Percentiles rank a stretch among this genome's conserved stretches.
phyloP scores from a whole-genome alignment of 2,113 vertebrate species.

The Dinomys branickii region DNA sequence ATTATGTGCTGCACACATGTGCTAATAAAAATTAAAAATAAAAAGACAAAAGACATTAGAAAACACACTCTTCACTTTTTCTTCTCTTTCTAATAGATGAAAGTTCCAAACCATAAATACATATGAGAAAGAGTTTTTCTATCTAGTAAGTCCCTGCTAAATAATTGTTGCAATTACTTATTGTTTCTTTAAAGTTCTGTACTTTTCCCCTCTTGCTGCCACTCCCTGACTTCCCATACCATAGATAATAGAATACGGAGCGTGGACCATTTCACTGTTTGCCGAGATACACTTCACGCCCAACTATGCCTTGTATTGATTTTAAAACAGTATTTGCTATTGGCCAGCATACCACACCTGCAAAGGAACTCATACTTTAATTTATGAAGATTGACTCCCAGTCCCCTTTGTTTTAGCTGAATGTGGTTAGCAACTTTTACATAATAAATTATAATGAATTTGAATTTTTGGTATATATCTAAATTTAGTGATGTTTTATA shows the following conservation, averaged over 20 bases:
- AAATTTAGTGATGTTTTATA: not conserved
- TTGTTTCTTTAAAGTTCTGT: not conserved
- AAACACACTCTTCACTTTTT: not conserved
- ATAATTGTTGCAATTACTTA: not conserved
- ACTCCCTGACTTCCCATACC: not conserved
- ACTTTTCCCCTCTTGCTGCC: fast-evolving
- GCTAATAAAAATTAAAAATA: not conserved
- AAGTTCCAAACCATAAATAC: conserved; percentile 10
- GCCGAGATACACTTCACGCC: not conserved
- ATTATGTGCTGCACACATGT: not conserved
- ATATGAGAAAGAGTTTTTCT: not conserved
- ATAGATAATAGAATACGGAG: not conserved
- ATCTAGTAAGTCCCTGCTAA: not conserved
- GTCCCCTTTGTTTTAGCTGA: not conserved
- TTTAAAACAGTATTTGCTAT: not conserved
- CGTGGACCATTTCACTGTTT: not conserved
- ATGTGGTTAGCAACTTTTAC: not conserved
- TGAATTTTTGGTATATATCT: not conserved
- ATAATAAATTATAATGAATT: conserved; percentile 6
- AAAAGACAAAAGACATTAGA: not conserved
- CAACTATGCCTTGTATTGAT: not conserved
- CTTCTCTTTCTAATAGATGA: conserved; percentile 7
- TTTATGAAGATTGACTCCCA: not conserved
- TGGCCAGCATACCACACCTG: not conserved
- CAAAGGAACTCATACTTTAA: not conserved